Conservation (phyloP, 2,797 vertebrate species). For the Notolepis coatsorum region DNA sequence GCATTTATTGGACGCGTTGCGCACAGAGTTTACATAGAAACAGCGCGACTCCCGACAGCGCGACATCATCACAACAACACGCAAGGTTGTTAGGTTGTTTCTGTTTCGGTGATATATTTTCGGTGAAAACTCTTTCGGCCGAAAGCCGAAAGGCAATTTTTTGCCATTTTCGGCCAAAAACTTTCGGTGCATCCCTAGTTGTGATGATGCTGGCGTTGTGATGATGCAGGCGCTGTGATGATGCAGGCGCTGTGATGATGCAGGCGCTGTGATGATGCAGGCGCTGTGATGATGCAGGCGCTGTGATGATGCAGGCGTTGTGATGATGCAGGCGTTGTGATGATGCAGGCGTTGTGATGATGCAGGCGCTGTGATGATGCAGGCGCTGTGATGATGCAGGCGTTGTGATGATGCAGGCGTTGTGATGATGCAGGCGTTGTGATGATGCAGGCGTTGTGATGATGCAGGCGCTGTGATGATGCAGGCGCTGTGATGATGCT, state of each 20-base stretch:
- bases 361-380: background rate
- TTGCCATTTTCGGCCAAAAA: too few relatives aligned
- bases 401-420: background rate
- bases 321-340: slow-evolving; percentile 2
- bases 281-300: slow-evolving; percentile 1
- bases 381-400: background rate
- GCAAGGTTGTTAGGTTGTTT: too few relatives aligned
- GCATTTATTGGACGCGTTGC: too few relatives aligned
- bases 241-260: background rate
- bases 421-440: slow-evolving; percentile 1
- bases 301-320: background rate
- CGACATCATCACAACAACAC: too few relatives aligned
- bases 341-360: background rate
- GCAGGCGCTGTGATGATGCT: background rate
- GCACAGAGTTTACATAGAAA: too few relatives aligned
- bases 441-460: background rate
- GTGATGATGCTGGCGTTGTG: too few relatives aligned
- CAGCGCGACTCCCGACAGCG: too few relatives aligned
- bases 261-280: background rate
- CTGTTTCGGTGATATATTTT: too few relatives aligned
- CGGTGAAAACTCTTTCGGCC: too few relatives aligned
- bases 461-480: background rate
- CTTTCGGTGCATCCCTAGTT: too few relatives aligned
- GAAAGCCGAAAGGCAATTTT: too few relatives aligned
- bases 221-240: background rate